Evolutionary conservation across 2,797 vertebrate species (phyloP).

Genomic region (Atherinosoma microstoma): DNA sequence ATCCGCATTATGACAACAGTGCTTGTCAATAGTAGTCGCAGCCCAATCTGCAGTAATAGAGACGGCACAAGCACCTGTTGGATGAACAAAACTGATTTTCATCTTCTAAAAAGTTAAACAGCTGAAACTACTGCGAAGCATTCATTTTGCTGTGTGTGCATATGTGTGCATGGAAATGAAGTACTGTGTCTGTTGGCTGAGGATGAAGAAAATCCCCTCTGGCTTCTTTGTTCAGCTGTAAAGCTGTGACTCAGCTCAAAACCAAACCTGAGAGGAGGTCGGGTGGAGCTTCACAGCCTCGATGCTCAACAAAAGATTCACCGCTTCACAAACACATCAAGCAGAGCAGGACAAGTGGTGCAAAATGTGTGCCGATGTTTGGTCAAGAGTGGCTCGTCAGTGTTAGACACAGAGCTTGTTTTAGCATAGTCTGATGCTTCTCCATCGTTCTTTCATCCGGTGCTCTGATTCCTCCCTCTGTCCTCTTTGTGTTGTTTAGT

Average conservation of each 20-base stretch:
- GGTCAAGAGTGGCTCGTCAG: slow-evolving; percentile 16
- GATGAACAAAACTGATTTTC: background rate
- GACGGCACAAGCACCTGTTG: background rate
- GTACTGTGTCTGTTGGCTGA: background rate
- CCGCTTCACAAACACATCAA: background rate
- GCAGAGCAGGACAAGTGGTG: background rate
- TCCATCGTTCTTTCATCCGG: slow-evolving; percentile 36
- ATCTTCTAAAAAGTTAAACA: background rate
- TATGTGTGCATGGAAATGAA: background rate
- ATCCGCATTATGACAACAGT: no score
- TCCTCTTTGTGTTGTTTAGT: slow-evolving; percentile 36
- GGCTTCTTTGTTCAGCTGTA: background rate
- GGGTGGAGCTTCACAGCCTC: background rate
- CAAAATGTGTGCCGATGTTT: background rate
- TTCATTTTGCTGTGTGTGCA: background rate
- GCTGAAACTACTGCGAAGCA: background rate
- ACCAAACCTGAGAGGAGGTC: slow-evolving; percentile 2
- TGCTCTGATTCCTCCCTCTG: slow-evolving; percentile 8
- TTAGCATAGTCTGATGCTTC: slow-evolving; percentile 2
- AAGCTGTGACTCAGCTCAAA: background rate
- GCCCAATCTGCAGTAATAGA: no score
- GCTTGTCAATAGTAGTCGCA: no score
- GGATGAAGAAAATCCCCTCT: slow-evolving; percentile 12
- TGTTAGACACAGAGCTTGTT: background rate
- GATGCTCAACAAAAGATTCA: slow-evolving; percentile 20